Conservation (phyloP, 2,113 vertebrate genomes). For the Nematolebias whitei region DNA sequence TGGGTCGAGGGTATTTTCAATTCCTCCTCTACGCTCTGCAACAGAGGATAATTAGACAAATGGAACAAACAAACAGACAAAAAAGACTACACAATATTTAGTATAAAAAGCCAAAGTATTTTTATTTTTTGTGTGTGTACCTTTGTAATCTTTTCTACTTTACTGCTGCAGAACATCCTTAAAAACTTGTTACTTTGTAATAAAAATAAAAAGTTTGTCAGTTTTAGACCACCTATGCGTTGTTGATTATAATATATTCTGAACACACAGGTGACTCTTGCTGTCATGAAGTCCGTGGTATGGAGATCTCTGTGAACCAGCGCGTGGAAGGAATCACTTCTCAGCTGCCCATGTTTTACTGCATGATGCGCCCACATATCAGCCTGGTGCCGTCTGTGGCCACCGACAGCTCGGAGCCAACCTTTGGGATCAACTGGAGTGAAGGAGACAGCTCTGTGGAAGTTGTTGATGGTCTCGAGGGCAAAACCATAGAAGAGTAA, state of each 20-base stretch:
- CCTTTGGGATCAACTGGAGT: constrained; percentile 88
- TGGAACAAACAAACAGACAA: too few species aligned
- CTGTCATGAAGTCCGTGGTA: constrained; percentile 82
- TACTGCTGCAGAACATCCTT: too few species aligned
- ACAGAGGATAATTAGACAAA: too few species aligned
- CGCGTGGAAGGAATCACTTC: constrained; percentile 86
- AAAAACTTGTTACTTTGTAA: too few species aligned
- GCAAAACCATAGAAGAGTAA: constrained; percentile 88
- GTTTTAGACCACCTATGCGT: neutral
- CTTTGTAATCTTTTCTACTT: too few species aligned
- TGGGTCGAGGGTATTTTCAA: too few species aligned
- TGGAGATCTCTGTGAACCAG: constrained; percentile 87
- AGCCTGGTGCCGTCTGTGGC: constrained; percentile 80
- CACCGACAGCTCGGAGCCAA: constrained; percentile 39
- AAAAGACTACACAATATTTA: too few species aligned
- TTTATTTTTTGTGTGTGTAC: too few species aligned
- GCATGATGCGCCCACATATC: constrained; percentile 85
- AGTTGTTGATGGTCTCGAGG: constrained; percentile 86
- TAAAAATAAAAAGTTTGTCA: neutral
- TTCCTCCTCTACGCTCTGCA: too few species aligned
- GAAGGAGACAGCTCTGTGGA: constrained; percentile 86
- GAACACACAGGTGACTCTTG: constrained; percentile 79
- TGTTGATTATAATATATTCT: neutral
- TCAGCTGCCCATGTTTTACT: constrained; percentile 87
- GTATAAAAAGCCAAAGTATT: too few species aligned